Evolutionary conservation across 2,113 vertebrate genomes (phyloP).

Genomic region (Mesoclemmys tuberculata): DNA sequence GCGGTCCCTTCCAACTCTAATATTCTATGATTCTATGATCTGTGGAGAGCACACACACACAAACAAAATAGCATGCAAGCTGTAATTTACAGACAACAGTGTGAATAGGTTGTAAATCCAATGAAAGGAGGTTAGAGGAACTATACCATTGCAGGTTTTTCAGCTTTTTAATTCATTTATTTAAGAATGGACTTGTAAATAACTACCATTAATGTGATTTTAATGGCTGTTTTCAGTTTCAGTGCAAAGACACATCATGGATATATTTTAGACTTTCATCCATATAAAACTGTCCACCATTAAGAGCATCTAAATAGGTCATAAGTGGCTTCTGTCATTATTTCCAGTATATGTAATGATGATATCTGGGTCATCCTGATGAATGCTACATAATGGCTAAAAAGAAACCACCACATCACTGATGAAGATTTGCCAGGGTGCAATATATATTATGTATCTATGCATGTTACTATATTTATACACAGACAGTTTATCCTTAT

Average conservation of each 20-base stretch:
- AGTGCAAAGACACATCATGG: background rate
- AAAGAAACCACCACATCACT: background rate
- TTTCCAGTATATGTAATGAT: background rate
- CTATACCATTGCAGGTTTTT: background rate
- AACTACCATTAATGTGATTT: background rate
- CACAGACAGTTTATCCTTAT: rapidly evolving
- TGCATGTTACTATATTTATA: background rate
- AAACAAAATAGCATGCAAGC: background rate
- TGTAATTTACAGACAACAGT: background rate
- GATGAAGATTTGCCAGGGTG: background rate
- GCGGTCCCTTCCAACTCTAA: too few species aligned
- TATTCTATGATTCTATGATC: too few species aligned
- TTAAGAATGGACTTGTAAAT: background rate
- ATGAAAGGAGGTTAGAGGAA: background rate
- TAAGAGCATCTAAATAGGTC: background rate
- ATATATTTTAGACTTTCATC: background rate
- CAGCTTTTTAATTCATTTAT: background rate
- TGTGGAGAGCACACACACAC: background rate
- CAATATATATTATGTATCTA: background rate
- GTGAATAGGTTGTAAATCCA: background rate
- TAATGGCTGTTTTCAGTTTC: background rate
- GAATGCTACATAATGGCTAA: background rate
- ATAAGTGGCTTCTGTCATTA: background rate
- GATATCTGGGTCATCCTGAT: background rate
- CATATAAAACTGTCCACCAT: rapidly evolving